These are phyloP conservation scores for Brachyhypopomus occidentalis DNA, from an alignment of 2,113 vertebrate species.

Conservation along the genomic window DNA sequence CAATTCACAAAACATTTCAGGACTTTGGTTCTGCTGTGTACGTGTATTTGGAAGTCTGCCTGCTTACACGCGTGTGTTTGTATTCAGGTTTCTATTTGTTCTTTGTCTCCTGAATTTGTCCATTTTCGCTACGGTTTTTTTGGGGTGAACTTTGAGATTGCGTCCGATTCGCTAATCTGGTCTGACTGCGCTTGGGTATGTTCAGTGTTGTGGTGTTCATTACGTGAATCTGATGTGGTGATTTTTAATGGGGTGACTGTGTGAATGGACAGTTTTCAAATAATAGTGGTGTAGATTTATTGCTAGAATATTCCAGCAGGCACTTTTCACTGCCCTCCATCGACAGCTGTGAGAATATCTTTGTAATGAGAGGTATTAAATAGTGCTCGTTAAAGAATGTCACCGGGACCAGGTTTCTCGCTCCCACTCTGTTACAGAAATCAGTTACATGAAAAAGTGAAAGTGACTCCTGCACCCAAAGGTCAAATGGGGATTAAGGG, in stretches of 20 bases:
- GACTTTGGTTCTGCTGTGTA: background rate
- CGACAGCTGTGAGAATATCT: background rate
- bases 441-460: slow-evolving; percentile 58
- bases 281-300: slow-evolving; percentile 20
- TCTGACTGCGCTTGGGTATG: background rate
- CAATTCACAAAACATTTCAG: background rate
- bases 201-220: background rate
- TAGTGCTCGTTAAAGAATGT: slow-evolving; percentile 5
- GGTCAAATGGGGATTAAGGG: slow-evolving; percentile 76
- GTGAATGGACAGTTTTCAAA: slow-evolving; percentile 21
- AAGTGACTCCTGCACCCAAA: slow-evolving; percentile 66
- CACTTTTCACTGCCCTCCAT: slow-evolving; percentile 24
- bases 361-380: no score
- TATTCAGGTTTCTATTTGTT: background rate
- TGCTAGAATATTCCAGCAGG: slow-evolving; percentile 8
- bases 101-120: background rate
- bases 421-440: slow-evolving; percentile 50
- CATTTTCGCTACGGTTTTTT: background rate
- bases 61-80: background rate
- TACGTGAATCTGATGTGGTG: no score
- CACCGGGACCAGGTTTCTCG: slow-evolving; percentile 16
- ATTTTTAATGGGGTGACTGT: slow-evolving; percentile 23
- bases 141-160: background rate
- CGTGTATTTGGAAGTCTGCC: background rate
- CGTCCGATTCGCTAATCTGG: background rate